Percentiles rank a stretch among this genome's conserved stretches.
These are phyloP conservation scores for Nebria brevicollis DNA, from an alignment of 2,888 invertebrate species.

Conservation along the genomic window DNA sequence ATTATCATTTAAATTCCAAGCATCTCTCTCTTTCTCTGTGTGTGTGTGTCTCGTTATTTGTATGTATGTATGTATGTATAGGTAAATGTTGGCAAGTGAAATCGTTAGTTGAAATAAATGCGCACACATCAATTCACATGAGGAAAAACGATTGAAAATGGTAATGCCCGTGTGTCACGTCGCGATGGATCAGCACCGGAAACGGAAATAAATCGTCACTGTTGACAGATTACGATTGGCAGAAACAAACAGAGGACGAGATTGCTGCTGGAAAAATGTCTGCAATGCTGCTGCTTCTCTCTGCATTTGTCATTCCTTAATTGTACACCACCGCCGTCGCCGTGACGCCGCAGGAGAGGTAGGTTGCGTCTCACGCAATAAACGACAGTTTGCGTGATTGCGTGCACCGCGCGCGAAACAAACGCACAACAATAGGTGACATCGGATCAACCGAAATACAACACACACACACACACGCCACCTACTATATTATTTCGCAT, in stretches of 20 bases:
- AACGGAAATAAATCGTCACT: background rate
- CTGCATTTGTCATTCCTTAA: background rate
- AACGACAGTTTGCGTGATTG: slow-evolving; percentile 1
- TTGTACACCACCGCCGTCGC: background rate
- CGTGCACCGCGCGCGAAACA: background rate
- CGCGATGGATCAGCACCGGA: background rate
- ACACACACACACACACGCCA: background rate
- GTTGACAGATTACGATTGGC: background rate
- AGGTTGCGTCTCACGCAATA: background rate
- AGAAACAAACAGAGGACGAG: background rate
- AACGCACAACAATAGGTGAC: slow-evolving; percentile 1
- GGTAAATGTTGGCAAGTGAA: too few relatives aligned
- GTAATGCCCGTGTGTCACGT: background rate
- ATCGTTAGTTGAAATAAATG: background rate
- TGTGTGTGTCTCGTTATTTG: too few relatives aligned
- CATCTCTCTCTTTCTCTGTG: too few relatives aligned
- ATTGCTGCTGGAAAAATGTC: background rate
- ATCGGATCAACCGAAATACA: background rate
- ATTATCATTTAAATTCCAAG: background rate
- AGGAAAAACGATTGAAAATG: background rate
- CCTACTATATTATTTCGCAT: background rate
- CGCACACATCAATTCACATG: background rate
- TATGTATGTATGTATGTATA: too few relatives aligned
- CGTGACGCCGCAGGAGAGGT: background rate
- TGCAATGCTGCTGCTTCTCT: background rate